These are phyloP conservation scores for Etheostoma nigrum DNA, from an alignment of 2,797 vertebrate species.

Conservation along the genomic window DNA sequence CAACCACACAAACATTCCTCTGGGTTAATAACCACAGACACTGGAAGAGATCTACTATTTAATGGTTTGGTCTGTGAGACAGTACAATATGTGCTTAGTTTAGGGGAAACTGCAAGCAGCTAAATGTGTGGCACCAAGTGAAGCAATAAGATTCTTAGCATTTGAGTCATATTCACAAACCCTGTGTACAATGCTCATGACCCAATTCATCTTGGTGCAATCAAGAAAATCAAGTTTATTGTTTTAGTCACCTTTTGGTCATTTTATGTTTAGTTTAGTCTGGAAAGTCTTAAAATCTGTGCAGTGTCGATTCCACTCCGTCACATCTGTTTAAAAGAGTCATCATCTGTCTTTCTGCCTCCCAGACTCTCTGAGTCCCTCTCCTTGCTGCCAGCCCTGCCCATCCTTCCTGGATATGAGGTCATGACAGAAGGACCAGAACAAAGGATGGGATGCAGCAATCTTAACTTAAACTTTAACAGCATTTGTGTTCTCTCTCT, in stretches of 20 bases:
- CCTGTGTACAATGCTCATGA: conserved; percentile 9
- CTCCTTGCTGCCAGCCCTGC: conserved; percentile 70
- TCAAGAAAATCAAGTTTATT: conserved; percentile 34
- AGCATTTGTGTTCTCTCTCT: not conserved
- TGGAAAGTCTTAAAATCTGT: conserved; percentile 26
- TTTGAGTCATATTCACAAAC: conserved; percentile 44
- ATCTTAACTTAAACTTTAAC: conserved; percentile 31
- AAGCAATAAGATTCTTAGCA: conserved; percentile 33
- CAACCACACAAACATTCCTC: conserved; percentile 71
- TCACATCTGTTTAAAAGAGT: conserved; percentile 57
- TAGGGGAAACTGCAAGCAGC: conserved; percentile 52
- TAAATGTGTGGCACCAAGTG: conserved; percentile 48
- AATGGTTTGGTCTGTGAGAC: conserved; percentile 63
- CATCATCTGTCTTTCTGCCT: conserved; percentile 52
- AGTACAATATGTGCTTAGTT: conserved; percentile 63
- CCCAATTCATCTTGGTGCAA: conserved; percentile 36
- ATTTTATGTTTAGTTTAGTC: conserved; percentile 28
- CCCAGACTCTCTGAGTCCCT: conserved; percentile 31
- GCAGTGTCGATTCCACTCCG: conserved; percentile 17
- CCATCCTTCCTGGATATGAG: conserved; percentile 84
- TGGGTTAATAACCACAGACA: conserved; percentile 76
- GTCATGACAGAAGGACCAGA: conserved; percentile 70
- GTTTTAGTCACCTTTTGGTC: conserved; percentile 33
- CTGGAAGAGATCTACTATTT: conserved; percentile 61
- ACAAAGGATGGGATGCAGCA: conserved; percentile 71